Evolutionary conservation across 2,797 vertebrate species (phyloP), one percentile per base, ranked within the genome.

Genomic region (Dipus sagitta): DNA sequence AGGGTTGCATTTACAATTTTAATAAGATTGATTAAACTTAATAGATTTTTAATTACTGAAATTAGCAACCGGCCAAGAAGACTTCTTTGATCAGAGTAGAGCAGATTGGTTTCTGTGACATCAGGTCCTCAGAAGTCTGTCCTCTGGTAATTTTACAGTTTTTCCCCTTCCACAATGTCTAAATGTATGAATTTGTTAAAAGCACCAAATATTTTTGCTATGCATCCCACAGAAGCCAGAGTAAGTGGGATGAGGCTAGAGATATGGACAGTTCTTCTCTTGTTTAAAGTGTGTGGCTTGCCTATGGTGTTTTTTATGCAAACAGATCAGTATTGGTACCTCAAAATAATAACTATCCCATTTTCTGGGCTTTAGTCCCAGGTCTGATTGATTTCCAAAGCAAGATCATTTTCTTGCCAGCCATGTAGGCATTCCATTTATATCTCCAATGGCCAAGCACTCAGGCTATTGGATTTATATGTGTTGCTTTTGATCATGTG

Each of bases 341-440:
- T 32, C 28, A 60, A 76, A 86, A 81, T 72, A 52, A 67, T n/a
- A 32, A n/a, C 67, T 21, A 26, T 54, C 13, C 64, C 38, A 3
- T 3, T 0, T 24, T 62, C 18, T 67, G 11, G 1, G 30, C 6
- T 17, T 75, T 32, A 14, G 11, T 71, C 34, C 23, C 34, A 10
- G 10, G 11, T 52, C 26, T 30, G 47, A n/a, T 1, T 82, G 24
- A 1, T 5, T 28, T 8, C 64, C 47, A 18, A 65, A 68, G 17
- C 12, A 32, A 77, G 42, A 28, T 28, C 42, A 15, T 5, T 68
- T 15, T 7, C 17, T 13, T 12, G 24, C 1, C 75, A 62, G 58
- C 18, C 28, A 34, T 2, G 0, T 4, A 32, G n/a, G 18, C 7
- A 15, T 3, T 12, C 24, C 13, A 8, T 4, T 24, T 3, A 7